Percentiles rank a stretch among this genome's conserved stretches.
Evolutionary conservation across 2,797 vertebrate species (phyloP).

Genomic region (Macroramphosus scolopax): DNA sequence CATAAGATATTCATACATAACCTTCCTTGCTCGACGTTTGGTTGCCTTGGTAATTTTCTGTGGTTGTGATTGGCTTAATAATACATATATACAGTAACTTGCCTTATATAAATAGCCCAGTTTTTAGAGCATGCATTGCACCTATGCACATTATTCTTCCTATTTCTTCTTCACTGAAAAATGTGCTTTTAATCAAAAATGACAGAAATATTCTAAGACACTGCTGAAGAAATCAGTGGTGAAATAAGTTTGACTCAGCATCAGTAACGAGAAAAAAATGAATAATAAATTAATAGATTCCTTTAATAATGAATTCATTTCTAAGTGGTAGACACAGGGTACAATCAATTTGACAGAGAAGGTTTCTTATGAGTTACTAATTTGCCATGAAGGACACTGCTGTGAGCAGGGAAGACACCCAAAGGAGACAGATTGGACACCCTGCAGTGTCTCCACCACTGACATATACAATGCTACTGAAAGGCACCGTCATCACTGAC

Average conservation of each 20-base stretch:
- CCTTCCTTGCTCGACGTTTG: too few species aligned
- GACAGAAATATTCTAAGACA: too few species aligned
- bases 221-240: not conserved
- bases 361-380: slow-evolving; percentile 33
- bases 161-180: too few species aligned
- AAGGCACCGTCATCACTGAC: not conserved
- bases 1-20: too few species aligned
- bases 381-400: slow-evolving; percentile 30
- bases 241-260: slow-evolving; percentile 7
- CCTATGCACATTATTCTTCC: not conserved
- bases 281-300: slow-evolving; percentile 21
- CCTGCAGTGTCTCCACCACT: slow-evolving; percentile 30
- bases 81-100: too few species aligned
- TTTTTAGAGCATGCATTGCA: too few species aligned
- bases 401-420: slow-evolving; percentile 44
- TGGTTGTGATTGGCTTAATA: too few species aligned
- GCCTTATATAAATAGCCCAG: too few species aligned
- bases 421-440: slow-evolving; percentile 22
- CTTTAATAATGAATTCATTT: slow-evolving; percentile 23
- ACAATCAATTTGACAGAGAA: slow-evolving; percentile 27
- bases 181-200: too few species aligned
- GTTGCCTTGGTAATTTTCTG: too few species aligned
- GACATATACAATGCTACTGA: slow-evolving; percentile 25
- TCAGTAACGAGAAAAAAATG: slow-evolving; percentile 17
- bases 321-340: slow-evolving; percentile 36